These are phyloP conservation scores for Callospermophilus lateralis DNA, from an alignment of 2,113 vertebrate genomes.

Conservation along the genomic window DNA sequence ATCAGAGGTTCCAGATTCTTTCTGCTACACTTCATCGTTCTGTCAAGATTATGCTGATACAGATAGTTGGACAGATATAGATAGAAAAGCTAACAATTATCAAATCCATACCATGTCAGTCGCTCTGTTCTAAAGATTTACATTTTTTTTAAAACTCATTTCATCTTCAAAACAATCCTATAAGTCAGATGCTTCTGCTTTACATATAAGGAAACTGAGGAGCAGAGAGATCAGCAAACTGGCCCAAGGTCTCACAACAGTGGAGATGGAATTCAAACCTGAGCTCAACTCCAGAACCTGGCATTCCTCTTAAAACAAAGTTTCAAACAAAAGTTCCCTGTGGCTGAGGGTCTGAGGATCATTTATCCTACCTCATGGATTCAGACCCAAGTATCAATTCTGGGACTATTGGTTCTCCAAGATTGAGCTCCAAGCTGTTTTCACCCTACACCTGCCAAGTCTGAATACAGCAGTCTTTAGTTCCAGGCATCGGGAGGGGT, in stretches of 20 bases:
- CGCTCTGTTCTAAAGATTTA: background rate
- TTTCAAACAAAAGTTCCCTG: background rate
- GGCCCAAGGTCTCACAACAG: background rate
- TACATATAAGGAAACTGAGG: background rate
- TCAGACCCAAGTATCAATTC: background rate
- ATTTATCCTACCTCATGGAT: background rate
- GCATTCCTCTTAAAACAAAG: background rate
- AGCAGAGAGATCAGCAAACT: background rate
- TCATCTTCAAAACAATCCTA: background rate
- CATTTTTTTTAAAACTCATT: background rate
- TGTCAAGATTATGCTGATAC: background rate
- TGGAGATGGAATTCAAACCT: background rate
- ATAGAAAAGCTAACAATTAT: background rate
- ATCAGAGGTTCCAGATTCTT: background rate
- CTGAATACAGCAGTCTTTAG: background rate
- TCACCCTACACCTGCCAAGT: background rate
- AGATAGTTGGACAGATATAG: background rate
- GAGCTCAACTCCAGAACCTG: background rate
- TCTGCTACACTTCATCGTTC: background rate
- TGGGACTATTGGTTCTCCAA: background rate
- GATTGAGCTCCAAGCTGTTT: background rate
- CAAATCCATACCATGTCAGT: background rate
- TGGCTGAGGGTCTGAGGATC: background rate
- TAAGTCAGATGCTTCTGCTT: background rate
- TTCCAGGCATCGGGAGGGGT: background rate